Percentiles rank a stretch among this genome's conserved stretches.
Evolutionary conservation across 64 coral and sea anemone genomes (phyloP).

Genomic region (Montipora efflorescens): DNA sequence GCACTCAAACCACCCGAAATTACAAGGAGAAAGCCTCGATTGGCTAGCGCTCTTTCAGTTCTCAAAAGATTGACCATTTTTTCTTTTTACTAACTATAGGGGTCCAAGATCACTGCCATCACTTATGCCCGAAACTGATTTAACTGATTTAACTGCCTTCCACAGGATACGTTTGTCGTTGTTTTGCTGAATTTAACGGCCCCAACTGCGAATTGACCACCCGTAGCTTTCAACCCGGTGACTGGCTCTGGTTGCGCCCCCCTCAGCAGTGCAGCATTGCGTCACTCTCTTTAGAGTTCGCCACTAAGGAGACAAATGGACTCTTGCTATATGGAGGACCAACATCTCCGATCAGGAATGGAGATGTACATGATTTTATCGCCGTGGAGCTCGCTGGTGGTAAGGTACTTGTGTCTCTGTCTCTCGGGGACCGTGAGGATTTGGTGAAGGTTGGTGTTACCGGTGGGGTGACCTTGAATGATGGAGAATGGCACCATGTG

Average conservation of each 20-base stretch:
- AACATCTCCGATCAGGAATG: conserved; percentile 24
- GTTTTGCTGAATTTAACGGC: conserved; percentile 60
- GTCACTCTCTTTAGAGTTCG: conserved; percentile 85
- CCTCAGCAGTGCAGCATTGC: conserved; percentile 77
- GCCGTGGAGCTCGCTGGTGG: conserved; percentile 69
- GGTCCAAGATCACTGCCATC: no score
- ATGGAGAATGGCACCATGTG: conserved; percentile 90
- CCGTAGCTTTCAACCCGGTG: conserved; percentile 79
- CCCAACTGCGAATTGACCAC: conserved; percentile 90
- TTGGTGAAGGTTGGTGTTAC: conserved; percentile 38
- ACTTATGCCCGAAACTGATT: no score
- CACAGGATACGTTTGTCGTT: conserved; percentile 78
- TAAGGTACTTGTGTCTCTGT: conserved; percentile 70
- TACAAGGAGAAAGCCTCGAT: no score
- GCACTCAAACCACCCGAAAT: no score
- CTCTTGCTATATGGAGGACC: conserved; percentile 93
- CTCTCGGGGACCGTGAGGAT: conserved; percentile 75
- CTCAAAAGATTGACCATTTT: no score
- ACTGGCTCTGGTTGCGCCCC: conserved; percentile 88
- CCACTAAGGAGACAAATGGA: conserved; percentile 72
- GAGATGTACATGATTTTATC: conserved; percentile 79
- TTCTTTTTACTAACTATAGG: no score
- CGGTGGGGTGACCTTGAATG: conserved; percentile 57
- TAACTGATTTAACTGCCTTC: neutral
- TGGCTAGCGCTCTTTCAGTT: no score